phyloP scores from a whole-genome alignment of 2,797 vertebrate species.

The Crossoptilon crossoptilon region DNA sequence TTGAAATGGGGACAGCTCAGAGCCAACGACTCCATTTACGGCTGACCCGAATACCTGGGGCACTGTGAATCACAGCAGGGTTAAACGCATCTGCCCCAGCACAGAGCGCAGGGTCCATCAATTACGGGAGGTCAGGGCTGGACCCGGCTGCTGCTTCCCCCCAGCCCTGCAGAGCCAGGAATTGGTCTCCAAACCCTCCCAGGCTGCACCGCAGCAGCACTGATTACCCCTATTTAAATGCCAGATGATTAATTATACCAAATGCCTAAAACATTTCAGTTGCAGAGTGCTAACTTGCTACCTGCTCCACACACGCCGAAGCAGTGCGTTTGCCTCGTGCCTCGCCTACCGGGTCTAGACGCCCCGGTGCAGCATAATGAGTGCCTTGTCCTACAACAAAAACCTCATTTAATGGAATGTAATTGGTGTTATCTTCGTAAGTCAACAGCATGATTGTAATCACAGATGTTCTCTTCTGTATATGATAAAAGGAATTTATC shows the following conservation, averaged over 20 bases:
- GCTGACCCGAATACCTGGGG: background rate
- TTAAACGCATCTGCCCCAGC: background rate
- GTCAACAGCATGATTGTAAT: background rate
- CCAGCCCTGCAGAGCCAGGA: accelerated
- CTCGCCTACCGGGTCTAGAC: background rate
- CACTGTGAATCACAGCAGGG: background rate
- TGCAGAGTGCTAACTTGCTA: background rate
- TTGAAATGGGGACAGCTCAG: background rate
- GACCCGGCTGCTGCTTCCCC: background rate
- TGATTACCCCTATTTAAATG: background rate
- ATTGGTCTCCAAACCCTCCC: background rate
- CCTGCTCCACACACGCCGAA: background rate
- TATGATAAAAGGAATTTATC: background rate
- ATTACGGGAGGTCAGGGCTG: background rate
- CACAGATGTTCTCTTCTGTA: background rate
- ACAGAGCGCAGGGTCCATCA: accelerated
- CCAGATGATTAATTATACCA: background rate
- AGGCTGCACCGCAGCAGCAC: accelerated
- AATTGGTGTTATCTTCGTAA: background rate
- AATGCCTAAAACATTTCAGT: background rate
- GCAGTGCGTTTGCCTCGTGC: background rate
- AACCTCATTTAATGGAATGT: background rate
- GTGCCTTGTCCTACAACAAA: background rate
- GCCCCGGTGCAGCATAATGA: background rate
- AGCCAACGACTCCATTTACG: background rate